These are phyloP conservation scores for Trematomus loennbergii DNA, from an alignment of 2,113 vertebrate species.

Conservation along the genomic window DNA sequence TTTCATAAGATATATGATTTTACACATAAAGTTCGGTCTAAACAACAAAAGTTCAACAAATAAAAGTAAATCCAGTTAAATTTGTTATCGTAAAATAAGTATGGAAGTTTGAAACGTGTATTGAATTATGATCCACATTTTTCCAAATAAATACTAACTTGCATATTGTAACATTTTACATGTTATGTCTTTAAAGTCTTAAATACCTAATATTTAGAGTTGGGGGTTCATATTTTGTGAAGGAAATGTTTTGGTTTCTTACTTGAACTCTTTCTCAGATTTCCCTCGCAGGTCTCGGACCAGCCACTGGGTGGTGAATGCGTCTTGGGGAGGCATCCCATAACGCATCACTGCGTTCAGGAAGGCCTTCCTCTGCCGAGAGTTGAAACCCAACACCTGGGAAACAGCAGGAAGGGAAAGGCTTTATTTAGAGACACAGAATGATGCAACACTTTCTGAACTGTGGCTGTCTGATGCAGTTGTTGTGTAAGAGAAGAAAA, in stretches of 20 bases:
- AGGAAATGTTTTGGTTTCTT: neutral
- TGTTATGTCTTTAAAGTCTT: neutral
- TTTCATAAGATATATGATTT: too few species aligned
- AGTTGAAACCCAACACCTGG: slow-evolving; percentile 97
- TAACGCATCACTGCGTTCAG: slow-evolving; percentile 99
- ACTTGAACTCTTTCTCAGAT: slow-evolving; percentile 99
- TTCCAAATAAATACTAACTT: neutral
- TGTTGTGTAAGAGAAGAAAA: neutral
- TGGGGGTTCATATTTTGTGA: neutral
- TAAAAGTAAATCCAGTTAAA: too few species aligned
- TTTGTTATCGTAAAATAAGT: too few species aligned
- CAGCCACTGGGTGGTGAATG: slow-evolving; percentile 98
- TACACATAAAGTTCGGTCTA: too few species aligned
- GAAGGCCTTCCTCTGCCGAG: slow-evolving; percentile 97
- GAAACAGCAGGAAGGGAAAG: neutral
- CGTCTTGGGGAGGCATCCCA: slow-evolving; percentile 99
- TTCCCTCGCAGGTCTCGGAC: slow-evolving; percentile 97
- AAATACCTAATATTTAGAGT: neutral
- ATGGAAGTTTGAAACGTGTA: too few species aligned
- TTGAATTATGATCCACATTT: neutral
- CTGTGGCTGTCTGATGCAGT: fast-evolving
- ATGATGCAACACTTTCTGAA: fast-evolving
- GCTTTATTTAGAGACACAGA: neutral
- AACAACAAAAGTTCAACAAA: too few species aligned
- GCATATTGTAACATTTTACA: neutral